A percentile compares a stretch with the other conserved stretches of the same genome.
Conservation (phyloP, 2,888 invertebrate genomes). For the Proisotoma minuta region DNA sequence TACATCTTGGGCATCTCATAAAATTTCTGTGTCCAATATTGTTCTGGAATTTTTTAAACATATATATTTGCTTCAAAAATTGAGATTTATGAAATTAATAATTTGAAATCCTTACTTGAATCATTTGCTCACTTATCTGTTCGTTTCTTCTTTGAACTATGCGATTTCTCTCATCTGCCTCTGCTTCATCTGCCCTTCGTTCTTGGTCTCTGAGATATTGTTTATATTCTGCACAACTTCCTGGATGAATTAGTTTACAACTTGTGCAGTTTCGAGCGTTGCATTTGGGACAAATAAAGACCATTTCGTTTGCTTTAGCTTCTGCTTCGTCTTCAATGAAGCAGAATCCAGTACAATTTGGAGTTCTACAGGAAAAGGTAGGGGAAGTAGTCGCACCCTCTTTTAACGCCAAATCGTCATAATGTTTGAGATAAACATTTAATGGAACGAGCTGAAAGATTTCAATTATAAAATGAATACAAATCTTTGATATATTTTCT, state of each 20-base stretch:
- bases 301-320: background rate
- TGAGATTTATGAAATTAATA: background rate
- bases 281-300: slow-evolving; percentile 18
- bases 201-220: background rate
- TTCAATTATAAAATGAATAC: background rate
- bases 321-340: background rate
- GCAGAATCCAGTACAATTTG: slow-evolving; percentile 12
- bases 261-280: slow-evolving; percentile 7
- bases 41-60: background rate
- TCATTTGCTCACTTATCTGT: background rate
- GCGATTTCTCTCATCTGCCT: slow-evolving; percentile 4
- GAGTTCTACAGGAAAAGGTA: slow-evolving; percentile 13
- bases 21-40: background rate
- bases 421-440: slow-evolving; percentile 12
- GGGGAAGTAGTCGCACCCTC: slow-evolving; percentile 8
- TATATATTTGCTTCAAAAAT: background rate
- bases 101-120: slow-evolving; percentile 5
- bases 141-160: slow-evolving; percentile 15
- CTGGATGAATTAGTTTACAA: slow-evolving; percentile 12
- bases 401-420: slow-evolving; percentile 11
- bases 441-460: slow-evolving; percentile 7
- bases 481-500: background rate
- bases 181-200: background rate
- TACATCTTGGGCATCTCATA: background rate
- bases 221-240: background rate